Percentiles rank a stretch among this genome's conserved stretches.
These are phyloP conservation scores for Bombus sibiricus DNA, from an alignment of 1,140 invertebrate genomes.

Conservation along the genomic window DNA sequence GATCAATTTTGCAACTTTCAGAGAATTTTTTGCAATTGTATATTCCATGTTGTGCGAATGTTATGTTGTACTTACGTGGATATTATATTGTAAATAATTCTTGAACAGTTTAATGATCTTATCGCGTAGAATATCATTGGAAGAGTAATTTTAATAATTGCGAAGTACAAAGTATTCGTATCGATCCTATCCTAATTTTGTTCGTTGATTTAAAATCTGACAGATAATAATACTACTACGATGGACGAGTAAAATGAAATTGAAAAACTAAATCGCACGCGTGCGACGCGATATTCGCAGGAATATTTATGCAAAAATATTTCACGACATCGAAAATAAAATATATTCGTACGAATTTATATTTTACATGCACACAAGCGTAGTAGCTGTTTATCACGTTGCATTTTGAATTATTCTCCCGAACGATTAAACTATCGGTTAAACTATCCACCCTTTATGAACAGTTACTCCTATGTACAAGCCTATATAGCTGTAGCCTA, in stretches of 20 bases:
- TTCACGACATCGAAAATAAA: background rate
- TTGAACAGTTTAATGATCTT: background rate
- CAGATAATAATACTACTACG: background rate
- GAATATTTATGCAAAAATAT: background rate
- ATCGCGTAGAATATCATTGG: background rate
- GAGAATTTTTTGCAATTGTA: background rate
- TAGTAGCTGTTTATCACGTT: background rate
- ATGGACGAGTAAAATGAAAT: background rate
- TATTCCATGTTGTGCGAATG: too few species aligned
- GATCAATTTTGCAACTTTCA: background rate
- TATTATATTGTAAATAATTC: background rate
- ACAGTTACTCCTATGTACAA: background rate
- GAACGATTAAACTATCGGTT: background rate
- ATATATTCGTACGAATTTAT: background rate
- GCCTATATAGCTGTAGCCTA: background rate
- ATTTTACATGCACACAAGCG: background rate
- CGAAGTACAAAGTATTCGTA: too few species aligned
- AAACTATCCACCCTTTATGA: background rate
- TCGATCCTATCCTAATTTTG: background rate
- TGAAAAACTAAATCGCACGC: too few species aligned
- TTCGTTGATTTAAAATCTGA: background rate
- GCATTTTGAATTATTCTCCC: background rate
- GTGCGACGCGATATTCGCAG: too few species aligned
- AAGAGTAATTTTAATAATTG: too few species aligned
- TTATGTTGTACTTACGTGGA: background rate